phyloP scores from a whole-genome alignment of 2,113 vertebrate genomes.

The Albula goreensis region DNA sequence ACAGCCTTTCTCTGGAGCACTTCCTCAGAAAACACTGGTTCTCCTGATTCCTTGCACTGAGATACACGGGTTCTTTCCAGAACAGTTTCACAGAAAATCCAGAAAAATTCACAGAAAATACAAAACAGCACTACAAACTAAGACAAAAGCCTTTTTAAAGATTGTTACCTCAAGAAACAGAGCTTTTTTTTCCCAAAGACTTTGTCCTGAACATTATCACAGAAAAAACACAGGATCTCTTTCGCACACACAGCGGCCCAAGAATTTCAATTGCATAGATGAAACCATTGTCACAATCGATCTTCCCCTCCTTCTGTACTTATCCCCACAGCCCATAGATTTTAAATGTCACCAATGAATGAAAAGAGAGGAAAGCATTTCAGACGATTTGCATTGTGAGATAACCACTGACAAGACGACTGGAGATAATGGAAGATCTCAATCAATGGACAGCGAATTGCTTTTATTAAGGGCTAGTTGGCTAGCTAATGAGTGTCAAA shows the following conservation, averaged over 20 bases:
- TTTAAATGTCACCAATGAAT: conserved; percentile 44
- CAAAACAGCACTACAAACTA: too few species aligned
- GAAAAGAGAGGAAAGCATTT: conserved; percentile 3
- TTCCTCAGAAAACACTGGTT: neutral
- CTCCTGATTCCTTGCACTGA: neutral
- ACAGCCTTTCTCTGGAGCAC: neutral
- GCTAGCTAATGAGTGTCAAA: conserved; percentile 67
- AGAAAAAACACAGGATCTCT: neutral
- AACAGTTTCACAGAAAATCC: neutral
- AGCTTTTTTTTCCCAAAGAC: neutral
- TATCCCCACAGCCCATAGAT: conserved; percentile 19
- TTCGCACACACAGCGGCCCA: neutral
- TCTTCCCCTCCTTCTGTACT: conserved; percentile 9
- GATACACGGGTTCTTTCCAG: neutral
- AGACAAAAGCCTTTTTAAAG: too few species aligned
- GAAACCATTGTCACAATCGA: conserved; percentile 23
- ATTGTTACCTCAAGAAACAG: neutral
- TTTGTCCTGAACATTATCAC: too few species aligned
- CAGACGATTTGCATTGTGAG: conserved; percentile 36
- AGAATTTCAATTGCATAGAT: neutral
- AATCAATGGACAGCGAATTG: conserved; percentile 55
- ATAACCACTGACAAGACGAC: conserved; percentile 39
- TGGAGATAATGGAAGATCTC: conserved; percentile 50
- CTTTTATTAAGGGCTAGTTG: conserved; percentile 55
- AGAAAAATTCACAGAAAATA: too few species aligned